Evolutionary conservation across 2,797 vertebrate species (phyloP), one percentile per base, ranked within the genome.

Genomic region (Eurystomus glaucurus): DNA sequence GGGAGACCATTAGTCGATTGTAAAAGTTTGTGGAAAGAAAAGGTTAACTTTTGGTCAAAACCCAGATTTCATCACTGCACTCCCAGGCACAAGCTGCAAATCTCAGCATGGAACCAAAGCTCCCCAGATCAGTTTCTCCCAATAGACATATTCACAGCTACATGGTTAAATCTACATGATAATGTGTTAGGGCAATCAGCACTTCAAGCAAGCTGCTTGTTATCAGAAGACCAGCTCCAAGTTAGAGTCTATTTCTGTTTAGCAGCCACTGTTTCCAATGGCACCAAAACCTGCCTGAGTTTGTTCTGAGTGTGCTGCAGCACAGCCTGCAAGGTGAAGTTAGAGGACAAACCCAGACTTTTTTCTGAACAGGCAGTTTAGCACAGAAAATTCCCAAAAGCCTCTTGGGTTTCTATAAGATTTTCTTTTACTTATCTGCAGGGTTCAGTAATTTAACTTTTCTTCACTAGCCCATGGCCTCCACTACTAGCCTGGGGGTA

Each of bases 211-310:
- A 93, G 84, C 41, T 77, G 64, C 60, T 71, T 64, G 9, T 16
- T 16, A 50, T 33, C 35, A 71, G 39, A 77, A 62, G 7, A 88
- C 7, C 37, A 93, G 87, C 21, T 90, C 66, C 37, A 91, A 46
- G 45, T 92, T 91, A 95, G 79, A 88, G 62, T 87, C 54, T 76
- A 37, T 45, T 78, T 82, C 86, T 96, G 92, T 82, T 96, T 95
- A 96, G 93, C 78, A 91, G 91, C 86, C 95, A 71, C 39, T 45
- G 45, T 75, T 95, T 77, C 78, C 46, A 96, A 70, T 6, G 31
- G 70, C 70, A 95, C 17, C 60, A 91, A 92, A 91, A 76, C 62
- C 88, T 65, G 74, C 50, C 83, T 31, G 33, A 60, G 48, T 76
- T 89, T 81, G 23, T 25, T 84, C 48, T 82, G 58, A 61, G 19